A percentile compares a stretch with the other conserved stretches of the same genome.
phyloP scores from a whole-genome alignment of 2,797 vertebrate species.

The Sebastiscus albofasciatus region DNA sequence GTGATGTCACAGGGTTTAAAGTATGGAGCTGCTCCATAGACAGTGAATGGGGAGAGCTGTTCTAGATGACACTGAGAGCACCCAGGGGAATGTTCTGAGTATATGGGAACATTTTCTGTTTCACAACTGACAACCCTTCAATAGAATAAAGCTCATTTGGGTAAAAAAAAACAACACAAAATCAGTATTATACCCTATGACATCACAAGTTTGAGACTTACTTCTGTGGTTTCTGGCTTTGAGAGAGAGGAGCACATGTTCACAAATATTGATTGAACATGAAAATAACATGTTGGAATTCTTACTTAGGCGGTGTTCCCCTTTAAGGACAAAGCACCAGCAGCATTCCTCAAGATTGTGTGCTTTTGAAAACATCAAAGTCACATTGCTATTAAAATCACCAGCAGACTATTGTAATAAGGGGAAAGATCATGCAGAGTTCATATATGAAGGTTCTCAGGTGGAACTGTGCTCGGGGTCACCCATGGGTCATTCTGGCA shows the following conservation, averaged over 20 bases:
- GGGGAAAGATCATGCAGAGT: not conserved
- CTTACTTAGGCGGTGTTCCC: not conserved
- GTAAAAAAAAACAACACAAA: not conserved
- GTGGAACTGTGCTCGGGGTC: conserved; percentile 12
- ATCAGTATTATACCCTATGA: not conserved
- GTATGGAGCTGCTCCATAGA: too few relatives aligned
- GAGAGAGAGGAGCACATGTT: not conserved
- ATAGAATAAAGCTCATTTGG: not conserved
- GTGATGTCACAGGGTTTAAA: not conserved
- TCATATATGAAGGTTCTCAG: not conserved
- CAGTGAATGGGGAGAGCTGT: too few relatives aligned
- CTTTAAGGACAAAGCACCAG: not conserved
- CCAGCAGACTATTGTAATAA: not conserved
- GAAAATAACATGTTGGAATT: not conserved
- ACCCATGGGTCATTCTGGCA: conserved; percentile 3
- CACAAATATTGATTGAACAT: not conserved
- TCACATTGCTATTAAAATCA: not conserved
- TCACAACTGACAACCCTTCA: not conserved
- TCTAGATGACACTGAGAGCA: too few relatives aligned
- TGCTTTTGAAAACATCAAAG: not conserved
- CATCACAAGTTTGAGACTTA: not conserved
- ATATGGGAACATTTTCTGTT: not conserved
- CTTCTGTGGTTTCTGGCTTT: not conserved
- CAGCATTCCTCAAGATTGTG: not conserved
- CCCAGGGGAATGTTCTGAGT: too few relatives aligned